Evolutionary conservation across 2,113 vertebrate genomes (phyloP).

Genomic region (Anguilla japonica): DNA sequence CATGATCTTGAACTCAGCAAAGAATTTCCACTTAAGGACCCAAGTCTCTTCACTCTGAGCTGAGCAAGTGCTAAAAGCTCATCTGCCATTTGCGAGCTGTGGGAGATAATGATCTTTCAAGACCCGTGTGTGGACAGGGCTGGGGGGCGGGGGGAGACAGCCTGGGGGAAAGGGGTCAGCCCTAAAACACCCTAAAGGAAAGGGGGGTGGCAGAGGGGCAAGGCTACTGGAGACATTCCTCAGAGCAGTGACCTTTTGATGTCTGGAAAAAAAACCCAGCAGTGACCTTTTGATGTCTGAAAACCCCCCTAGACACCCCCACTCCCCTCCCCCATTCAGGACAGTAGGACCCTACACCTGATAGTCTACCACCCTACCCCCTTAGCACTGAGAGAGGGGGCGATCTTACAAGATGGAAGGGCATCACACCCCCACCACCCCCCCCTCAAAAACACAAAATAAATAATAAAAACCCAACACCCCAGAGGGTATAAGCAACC

Average conservation of each 20-base stretch:
- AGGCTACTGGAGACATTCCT: background rate
- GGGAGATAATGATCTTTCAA: conserved; percentile 63
- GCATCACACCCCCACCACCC: background rate
- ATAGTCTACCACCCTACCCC: background rate
- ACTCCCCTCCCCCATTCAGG: background rate
- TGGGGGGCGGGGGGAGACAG: conserved; percentile 14
- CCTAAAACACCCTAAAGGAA: background rate
- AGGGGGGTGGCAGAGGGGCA: background rate
- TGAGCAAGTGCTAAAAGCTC: conserved; percentile 21
- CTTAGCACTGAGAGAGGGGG: background rate
- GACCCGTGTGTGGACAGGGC: conserved; percentile 36
- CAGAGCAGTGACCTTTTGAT: background rate
- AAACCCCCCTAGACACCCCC: background rate
- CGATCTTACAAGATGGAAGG: background rate
- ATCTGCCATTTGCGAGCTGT: conserved; percentile 36
- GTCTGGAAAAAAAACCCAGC: background rate
- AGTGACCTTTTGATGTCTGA: background rate
- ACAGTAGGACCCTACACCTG: background rate
- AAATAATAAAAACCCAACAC: background rate
- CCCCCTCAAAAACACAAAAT: background rate
- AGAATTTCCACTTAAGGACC: background rate
- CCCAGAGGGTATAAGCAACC: background rate
- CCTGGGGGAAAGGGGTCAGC: background rate
- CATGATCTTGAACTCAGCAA: conserved; percentile 20
- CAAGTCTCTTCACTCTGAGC: background rate